Conservation (phyloP, 1,140 invertebrate genomes). For the Heliothis virescens region DNA sequence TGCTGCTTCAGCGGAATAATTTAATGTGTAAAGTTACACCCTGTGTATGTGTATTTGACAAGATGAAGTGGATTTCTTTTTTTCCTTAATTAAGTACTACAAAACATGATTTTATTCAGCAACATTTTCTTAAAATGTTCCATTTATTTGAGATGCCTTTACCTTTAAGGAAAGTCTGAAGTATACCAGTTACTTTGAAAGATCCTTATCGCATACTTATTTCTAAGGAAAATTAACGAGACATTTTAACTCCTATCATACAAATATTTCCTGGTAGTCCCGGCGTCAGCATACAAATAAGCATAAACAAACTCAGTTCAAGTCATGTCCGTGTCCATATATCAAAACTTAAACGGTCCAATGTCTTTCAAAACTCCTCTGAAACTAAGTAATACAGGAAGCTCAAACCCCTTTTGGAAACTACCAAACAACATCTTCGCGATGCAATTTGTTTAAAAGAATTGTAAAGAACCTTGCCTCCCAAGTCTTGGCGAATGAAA, state of each 20-base stretch:
- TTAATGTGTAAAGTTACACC: too few relatives aligned
- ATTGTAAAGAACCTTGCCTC: constrained; percentile 53
- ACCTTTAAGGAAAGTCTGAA: too few relatives aligned
- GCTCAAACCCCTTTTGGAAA: constrained; percentile 46
- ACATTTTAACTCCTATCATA: not conserved
- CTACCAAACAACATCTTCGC: constrained; percentile 58
- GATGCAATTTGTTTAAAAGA: constrained; percentile 63
- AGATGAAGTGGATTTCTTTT: too few relatives aligned
- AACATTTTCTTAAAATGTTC: too few relatives aligned
- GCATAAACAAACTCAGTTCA: constrained; percentile 9
- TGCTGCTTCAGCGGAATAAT: too few relatives aligned
- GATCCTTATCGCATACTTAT: too few relatives aligned
- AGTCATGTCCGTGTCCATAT: constrained; percentile 30
- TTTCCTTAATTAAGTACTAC: too few relatives aligned
- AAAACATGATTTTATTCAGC: too few relatives aligned
- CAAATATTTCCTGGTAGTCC: not conserved
- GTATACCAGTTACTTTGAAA: too few relatives aligned
- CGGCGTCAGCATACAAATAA: not conserved
- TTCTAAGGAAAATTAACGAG: too few relatives aligned
- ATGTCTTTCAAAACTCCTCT: constrained; percentile 44
- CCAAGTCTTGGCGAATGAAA: constrained; percentile 8
- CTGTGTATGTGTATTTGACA: too few relatives aligned
- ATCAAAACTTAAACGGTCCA: constrained; percentile 48
- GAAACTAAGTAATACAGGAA: constrained; percentile 47
- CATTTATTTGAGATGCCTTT: too few relatives aligned